Evolutionary conservation across 2,888 invertebrate genomes (phyloP).

Genomic region (Cantharis rufa): DNA sequence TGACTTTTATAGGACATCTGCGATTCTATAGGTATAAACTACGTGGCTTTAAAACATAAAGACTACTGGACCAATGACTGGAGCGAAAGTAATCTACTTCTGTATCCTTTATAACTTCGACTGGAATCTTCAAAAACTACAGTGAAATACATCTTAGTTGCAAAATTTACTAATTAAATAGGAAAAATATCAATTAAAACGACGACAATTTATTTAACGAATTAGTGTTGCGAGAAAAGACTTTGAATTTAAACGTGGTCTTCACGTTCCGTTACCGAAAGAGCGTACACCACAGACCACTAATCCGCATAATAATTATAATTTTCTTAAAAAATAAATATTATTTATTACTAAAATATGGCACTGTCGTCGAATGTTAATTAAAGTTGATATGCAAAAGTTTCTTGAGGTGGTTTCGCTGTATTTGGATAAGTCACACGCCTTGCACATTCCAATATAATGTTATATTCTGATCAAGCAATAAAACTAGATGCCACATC

Average conservation of each 20-base stretch:
- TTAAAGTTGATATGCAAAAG: background rate
- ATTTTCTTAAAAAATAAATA: background rate
- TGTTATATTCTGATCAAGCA: constrained; percentile 56
- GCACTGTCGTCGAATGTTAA: too few species aligned
- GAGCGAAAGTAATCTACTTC: constrained; percentile 44
- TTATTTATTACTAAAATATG: too few species aligned
- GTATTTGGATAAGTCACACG: constrained; percentile 35
- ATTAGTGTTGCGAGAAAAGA: background rate
- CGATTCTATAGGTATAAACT: constrained; percentile 51
- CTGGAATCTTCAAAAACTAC: constrained; percentile 34
- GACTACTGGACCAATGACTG: constrained; percentile 52
- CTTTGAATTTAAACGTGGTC: background rate
- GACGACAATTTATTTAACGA: background rate
- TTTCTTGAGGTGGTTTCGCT: constrained; percentile 22
- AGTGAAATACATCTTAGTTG: constrained; percentile 29
- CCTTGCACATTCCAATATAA: constrained; percentile 46
- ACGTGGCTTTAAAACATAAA: constrained; percentile 44
- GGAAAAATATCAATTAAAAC: background rate
- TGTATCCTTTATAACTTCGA: constrained; percentile 34
- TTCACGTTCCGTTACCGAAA: background rate
- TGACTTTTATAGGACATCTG: constrained; percentile 53
- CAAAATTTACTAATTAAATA: background rate
- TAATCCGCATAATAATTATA: background rate
- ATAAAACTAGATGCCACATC: constrained; percentile 56
- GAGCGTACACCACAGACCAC: background rate